A percentile compares a stretch with the other conserved stretches of the same genome.
Conservation (phyloP, 2,797 vertebrate species). For the Vespertilio murinus region DNA sequence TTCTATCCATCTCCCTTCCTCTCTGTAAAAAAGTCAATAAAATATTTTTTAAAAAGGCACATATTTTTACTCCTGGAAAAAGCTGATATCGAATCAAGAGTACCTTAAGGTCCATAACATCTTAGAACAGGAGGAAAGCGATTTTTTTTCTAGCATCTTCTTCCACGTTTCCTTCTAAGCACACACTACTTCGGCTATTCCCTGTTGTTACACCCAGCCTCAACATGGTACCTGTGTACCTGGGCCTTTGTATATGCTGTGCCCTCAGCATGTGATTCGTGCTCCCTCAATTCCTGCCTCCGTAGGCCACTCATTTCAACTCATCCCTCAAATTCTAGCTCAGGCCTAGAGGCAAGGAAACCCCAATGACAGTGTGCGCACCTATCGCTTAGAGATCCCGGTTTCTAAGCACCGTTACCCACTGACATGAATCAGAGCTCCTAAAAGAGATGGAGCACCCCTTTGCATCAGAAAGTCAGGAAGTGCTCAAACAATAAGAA, state of each 20-base stretch:
- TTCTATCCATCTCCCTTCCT: no score
- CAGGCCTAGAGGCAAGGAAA: background rate
- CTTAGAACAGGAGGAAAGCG: background rate
- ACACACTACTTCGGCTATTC: background rate
- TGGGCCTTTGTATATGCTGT: background rate
- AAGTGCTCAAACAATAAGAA: background rate
- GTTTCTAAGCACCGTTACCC: background rate
- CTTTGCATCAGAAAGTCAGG: background rate
- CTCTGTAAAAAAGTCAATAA: no score
- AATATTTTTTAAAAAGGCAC: background rate
- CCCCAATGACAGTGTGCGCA: accelerated
- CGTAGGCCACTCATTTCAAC: background rate
- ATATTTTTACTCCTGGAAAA: background rate
- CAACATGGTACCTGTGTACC: background rate
- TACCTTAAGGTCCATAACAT: background rate
- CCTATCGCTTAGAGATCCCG: background rate
- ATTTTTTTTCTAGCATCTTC: background rate
- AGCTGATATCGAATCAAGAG: background rate
- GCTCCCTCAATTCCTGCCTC: background rate
- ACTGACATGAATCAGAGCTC: background rate
- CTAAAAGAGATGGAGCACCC: background rate
- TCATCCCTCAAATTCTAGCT: background rate
- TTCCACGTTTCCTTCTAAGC: background rate
- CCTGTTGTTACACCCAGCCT: no score
- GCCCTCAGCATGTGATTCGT: accelerated